phyloP scores from a whole-genome alignment of 2,797 vertebrate genomes.

The Otus scops region DNA sequence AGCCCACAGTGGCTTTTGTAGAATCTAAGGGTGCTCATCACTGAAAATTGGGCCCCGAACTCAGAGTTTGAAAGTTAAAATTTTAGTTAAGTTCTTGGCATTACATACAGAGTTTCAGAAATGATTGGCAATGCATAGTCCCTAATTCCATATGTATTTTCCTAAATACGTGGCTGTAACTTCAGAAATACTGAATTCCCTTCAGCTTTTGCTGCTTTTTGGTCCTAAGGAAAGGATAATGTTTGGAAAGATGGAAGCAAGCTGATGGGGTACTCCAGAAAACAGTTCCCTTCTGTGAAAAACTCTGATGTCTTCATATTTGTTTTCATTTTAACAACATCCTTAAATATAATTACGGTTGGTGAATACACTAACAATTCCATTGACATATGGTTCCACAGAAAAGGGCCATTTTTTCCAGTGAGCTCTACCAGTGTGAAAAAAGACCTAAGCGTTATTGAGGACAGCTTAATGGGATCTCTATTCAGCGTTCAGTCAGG shows the following conservation, averaged over 20 bases:
- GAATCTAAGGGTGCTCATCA: slow-evolving; percentile 6
- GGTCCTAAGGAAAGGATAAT: background rate
- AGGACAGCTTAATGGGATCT: background rate
- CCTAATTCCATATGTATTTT: background rate
- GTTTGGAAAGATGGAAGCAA: background rate
- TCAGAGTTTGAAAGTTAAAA: background rate
- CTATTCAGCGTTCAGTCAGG: background rate
- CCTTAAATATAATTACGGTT: background rate
- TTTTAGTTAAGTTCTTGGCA: background rate
- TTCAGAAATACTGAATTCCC: background rate
- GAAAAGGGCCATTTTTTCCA: background rate
- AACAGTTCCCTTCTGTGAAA: background rate
- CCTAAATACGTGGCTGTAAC: background rate
- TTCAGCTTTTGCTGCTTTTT: background rate
- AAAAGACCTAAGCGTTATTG: background rate
- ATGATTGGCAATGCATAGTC: background rate
- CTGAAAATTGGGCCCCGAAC: background rate
- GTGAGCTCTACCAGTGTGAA: background rate
- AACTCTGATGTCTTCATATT: background rate
- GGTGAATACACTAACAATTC: background rate
- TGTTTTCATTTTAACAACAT: background rate
- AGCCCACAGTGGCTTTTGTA: background rate
- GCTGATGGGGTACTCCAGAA: background rate
- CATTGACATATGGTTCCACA: background rate
- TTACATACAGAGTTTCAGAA: background rate